Conservation (phyloP, 1,140 invertebrate species). For the Caenorhabditis brenneri region DNA sequence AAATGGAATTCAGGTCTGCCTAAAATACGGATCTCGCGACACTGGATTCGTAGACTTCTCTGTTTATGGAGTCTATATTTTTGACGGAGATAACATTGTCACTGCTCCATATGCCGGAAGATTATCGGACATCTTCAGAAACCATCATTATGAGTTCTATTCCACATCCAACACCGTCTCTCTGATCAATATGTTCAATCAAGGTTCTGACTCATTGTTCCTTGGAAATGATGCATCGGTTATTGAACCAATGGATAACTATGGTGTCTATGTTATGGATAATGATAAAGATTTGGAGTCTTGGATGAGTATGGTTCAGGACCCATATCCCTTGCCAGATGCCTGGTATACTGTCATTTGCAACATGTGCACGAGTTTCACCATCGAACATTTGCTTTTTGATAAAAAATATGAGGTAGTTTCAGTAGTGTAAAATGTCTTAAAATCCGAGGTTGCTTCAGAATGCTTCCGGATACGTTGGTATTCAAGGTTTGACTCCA, state of each 20-base stretch:
- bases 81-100: not conserved
- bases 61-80: not conserved
- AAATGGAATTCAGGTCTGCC: not conserved
- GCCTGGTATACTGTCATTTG: constrained; percentile 1
- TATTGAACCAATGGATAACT: not conserved
- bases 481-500: not conserved
- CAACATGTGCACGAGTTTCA: not conserved
- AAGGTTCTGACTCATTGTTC: not conserved
- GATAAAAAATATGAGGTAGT: not conserved
- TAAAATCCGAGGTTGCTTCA: not conserved
- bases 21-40: not conserved
- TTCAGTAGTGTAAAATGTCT: not conserved
- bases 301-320: not conserved
- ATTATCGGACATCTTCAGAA: not conserved
- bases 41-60: not conserved
- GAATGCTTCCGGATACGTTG: not conserved
- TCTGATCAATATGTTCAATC: not conserved
- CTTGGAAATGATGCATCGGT: constrained; percentile 9
- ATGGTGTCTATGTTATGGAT: not conserved
- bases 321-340: not conserved
- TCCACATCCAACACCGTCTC: constrained; percentile 1
- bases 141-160: not conserved
- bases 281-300: not conserved
- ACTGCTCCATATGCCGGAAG: not conserved
- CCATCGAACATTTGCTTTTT: not conserved